Base-by-base conservation (phyloP, 2,113 vertebrate genomes). In the Sylvia atricapilla region DNA sequence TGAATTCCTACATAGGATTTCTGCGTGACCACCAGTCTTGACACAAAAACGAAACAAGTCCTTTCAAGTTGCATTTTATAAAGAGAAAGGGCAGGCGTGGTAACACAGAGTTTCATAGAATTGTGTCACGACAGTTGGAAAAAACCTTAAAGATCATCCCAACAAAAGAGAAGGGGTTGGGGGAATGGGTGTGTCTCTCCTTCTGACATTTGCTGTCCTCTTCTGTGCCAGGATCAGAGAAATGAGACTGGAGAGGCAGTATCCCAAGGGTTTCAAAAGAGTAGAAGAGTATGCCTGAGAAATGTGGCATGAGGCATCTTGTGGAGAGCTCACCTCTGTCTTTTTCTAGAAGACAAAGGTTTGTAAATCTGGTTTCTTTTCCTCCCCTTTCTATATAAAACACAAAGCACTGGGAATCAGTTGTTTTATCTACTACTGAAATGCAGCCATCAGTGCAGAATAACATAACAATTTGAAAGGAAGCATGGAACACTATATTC, bases 401-500 rank as follows among this genome's bases (percentile, higher is more conserved):
- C 33, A n/a, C 22, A 84, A 86, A 64, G 41, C 68, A 46, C 12
- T 27, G 27, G 37, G 82, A 52, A 78, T 80, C 47, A 27, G 30
- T 88, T 93, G 50, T 84, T 97, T 89, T 90, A 95, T 75, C 85
- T 85, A 87, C 88, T 93, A 89, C 88, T 95, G 93, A 93, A 94
- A 80, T 69, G 60, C 58, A 93, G 93, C 92, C 92, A 90, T 94
- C 64, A 82, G 80, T 72, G 69, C 76, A 75, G 73, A 84, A 78
- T 93, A 93, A 94, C 79, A 94, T 66, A 94, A 78, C 52, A 69
- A 14, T 90, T 90, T 93, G 88, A 93, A 92, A 93, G 93, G 78
- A 95, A 94, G 89, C 35, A 2, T 95, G 96, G 95, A 96, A 96
- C 95, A 49, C 95, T 92, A 79, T 87, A 95, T 95, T 95, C 93